Evolutionary conservation across 2,797 vertebrate genomes (phyloP).

Genomic region (Chelonia mydas): DNA sequence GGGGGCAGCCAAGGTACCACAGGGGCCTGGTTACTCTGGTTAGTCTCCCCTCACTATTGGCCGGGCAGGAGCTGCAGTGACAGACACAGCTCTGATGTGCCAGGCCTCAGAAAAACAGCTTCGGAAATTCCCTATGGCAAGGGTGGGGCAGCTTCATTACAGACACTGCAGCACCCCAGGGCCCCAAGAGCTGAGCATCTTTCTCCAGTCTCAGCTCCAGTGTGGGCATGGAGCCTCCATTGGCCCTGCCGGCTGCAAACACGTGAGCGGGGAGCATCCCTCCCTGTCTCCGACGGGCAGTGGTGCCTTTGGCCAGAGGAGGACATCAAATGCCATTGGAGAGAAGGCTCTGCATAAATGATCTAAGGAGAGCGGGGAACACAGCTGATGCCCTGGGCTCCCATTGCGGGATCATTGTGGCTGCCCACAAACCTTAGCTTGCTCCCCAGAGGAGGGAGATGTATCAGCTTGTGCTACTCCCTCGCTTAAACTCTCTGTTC

Average conservation of each 20-base stretch:
- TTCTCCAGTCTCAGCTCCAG: background rate
- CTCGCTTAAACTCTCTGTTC: constrained; percentile 79
- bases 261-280: background rate
- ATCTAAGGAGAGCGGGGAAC: background rate
- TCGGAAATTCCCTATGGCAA: background rate
- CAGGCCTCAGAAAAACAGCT: background rate
- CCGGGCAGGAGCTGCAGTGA: background rate
- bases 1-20: background rate
- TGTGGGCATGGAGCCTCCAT: background rate
- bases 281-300: background rate
- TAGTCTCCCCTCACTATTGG: background rate
- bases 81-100: background rate
- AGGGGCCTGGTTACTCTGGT: background rate
- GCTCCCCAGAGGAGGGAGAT: constrained; percentile 35
- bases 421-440: constrained; percentile 5
- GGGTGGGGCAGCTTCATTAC: background rate
- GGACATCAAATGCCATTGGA: constrained; percentile 70
- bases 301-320: background rate
- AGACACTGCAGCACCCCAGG: background rate
- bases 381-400: constrained; percentile 37
- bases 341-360: constrained; percentile 6
- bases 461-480: constrained; percentile 11
- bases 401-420: constrained; percentile 18
- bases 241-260: background rate
- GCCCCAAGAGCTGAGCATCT: background rate